These are phyloP conservation scores for Ptychobarbus kaznakovi DNA, from an alignment of 2,797 vertebrate genomes.

Conservation along the genomic window DNA sequence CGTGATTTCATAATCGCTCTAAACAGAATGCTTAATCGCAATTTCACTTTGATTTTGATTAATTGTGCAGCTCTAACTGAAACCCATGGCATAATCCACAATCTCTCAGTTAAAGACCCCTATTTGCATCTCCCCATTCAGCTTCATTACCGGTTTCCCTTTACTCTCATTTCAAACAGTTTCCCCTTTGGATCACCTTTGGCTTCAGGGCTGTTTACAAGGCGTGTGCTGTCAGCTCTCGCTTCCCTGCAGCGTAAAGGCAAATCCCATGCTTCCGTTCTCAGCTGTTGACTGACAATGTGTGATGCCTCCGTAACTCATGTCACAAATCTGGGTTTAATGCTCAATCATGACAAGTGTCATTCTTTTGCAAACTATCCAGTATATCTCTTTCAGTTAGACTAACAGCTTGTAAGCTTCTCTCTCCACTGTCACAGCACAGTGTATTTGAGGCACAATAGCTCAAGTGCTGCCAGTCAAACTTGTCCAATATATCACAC, in stretches of 20 bases:
- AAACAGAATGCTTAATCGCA: not conserved
- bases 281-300: constrained; percentile 7
- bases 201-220: not conserved
- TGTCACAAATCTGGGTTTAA: constrained; percentile 1
- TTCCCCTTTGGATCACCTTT: not conserved
- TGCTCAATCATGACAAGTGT: not conserved
- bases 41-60: not conserved
- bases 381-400: constrained; percentile 1
- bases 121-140: not conserved
- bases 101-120: not conserved
- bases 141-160: not conserved
- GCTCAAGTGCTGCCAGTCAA: not conserved
- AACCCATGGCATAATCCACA: not conserved
- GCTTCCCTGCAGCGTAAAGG: not conserved
- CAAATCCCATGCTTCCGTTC: not conserved
- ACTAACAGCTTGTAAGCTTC: constrained; percentile 1
- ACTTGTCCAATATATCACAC: not conserved
- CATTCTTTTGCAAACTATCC: not conserved
- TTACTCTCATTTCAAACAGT: not conserved
- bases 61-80: not conserved
- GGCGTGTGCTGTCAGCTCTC: not conserved
- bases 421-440: not conserved
- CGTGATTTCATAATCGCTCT: no score
- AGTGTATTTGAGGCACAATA: not conserved
- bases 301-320: not conserved